Percentiles rank a stretch among this genome's conserved stretches.
Conservation (phyloP, 1,140 invertebrate species). For the Neocloeon triangulifer region DNA sequence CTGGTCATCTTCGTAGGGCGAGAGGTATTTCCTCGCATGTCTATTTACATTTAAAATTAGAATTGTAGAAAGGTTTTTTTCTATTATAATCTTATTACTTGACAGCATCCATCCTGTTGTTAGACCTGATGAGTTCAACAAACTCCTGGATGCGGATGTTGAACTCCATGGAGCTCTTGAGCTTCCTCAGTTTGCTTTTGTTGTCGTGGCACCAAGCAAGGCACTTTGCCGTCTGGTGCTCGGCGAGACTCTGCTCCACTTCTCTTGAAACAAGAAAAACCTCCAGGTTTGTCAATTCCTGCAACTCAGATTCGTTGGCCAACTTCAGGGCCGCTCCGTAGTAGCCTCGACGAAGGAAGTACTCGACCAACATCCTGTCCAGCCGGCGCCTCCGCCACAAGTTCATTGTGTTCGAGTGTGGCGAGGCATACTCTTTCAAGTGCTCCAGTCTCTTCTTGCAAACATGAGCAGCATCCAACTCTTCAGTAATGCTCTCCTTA, state of each 20-base stretch:
- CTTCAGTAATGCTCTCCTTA: constrained; percentile 77
- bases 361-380: constrained; percentile 89
- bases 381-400: constrained; percentile 73
- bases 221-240: constrained; percentile 67
- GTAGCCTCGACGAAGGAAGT: constrained; percentile 86
- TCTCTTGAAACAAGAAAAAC: constrained; percentile 76
- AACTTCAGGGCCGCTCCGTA: constrained; percentile 78
- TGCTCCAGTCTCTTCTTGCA: constrained; percentile 83
- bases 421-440: constrained; percentile 50
- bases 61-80: constrained; percentile 4
- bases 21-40: constrained; percentile 84
- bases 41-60: constrained; percentile 15
- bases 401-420: constrained; percentile 28
- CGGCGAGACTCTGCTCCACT: constrained; percentile 55
- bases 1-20: constrained; percentile 65
- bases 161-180: constrained; percentile 76
- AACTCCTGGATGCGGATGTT: constrained; percentile 88
- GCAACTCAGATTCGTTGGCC: constrained; percentile 57
- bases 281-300: constrained; percentile 83
- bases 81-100: constrained; percentile 25
- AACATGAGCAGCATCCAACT: constrained; percentile 62
- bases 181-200: constrained; percentile 82
- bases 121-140: constrained; percentile 74
- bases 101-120: constrained; percentile 73
- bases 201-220: constrained; percentile 96